Evolutionary conservation across 1,140 invertebrate genomes (phyloP).

Genomic region (Drosophila serrata): DNA sequence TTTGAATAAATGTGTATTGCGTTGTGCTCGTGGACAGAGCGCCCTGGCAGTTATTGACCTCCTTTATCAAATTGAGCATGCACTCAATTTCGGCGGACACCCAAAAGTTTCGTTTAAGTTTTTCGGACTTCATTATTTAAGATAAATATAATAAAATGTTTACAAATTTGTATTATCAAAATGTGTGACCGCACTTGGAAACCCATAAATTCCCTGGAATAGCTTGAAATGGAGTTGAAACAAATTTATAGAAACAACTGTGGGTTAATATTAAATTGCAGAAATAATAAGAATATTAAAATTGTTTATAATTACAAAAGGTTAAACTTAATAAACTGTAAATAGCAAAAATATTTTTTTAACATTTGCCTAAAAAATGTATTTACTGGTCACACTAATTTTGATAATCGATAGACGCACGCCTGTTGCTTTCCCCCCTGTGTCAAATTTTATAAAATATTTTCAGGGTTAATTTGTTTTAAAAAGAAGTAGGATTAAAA

Average conservation of each 20-base stretch:
- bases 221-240: background rate
- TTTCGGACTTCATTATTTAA: slow-evolving; percentile 66
- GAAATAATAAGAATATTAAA: background rate
- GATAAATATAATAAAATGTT: slow-evolving; percentile 1
- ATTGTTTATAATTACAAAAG: background rate
- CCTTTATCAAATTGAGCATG: slow-evolving; percentile 71
- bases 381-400: background rate
- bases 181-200: slow-evolving; percentile 11
- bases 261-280: background rate
- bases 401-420: background rate
- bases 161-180: slow-evolving; percentile 1
- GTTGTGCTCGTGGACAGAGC: slow-evolving; percentile 60
- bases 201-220: background rate
- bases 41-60: slow-evolving; percentile 58
- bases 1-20: slow-evolving; percentile 73
- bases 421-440: slow-evolving; percentile 22
- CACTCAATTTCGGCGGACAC: slow-evolving; percentile 74
- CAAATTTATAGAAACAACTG: background rate
- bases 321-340: background rate
- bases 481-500: background rate
- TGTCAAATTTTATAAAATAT: slow-evolving; percentile 13
- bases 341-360: background rate
- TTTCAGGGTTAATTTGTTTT: background rate
- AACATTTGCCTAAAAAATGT: background rate
- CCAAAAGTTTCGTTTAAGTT: slow-evolving; percentile 80